Evolutionary conservation across 1,140 invertebrate genomes (phyloP), one percentile per base, ranked within the genome.

Genomic region (Caerostris darwini): DNA sequence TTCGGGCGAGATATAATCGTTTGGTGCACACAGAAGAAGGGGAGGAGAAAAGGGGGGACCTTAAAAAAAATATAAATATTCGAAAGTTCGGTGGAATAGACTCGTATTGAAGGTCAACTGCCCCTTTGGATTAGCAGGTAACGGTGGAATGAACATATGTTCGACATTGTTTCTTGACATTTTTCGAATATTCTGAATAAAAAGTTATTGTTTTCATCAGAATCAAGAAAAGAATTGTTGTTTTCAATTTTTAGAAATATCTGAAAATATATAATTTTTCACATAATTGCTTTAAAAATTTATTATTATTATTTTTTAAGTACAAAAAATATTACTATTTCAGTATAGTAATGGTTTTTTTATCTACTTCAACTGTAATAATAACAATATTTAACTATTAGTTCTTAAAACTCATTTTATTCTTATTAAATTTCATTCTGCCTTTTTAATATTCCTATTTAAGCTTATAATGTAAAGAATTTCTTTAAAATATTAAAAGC

Each of bases 1-100:
- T 77, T 77, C 34, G 34, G 71, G 71, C 71, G 34, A 77, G 71
- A 77, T 77, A 77, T 53, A 77, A 77, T 77, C 71, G 71, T 77
- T 77, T 77, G 71, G 71, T 34, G 71, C 53, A 34, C 8, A 50
- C 8, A 50, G 34, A 77, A 14, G 61, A 67, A 34, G 71, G 34
- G 71, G 71, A n/a, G n/a, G 34, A 34, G 34, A 77, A 4, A n/a
- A 67, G 34, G 71, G 71, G 71, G 71, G 71, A 77, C 71, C 71
- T 77, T 77, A 34, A 67, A 67, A 64, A 34, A 71, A 71, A 77
- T 50, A 77, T 77, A 53, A 77, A 77, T 34, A 77, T 77, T 77
- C 71, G 71, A 77, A 77, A 77, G 71, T 53, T 77, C 34, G 71
- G 34, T 17, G 71, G 61, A 67, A 67, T 67, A 14, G n/a, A n/a